A percentile compares a stretch with the other conserved stretches of the same genome.
phyloP scores from a whole-genome alignment of 2,888 invertebrate genomes.

The Ectemnius cavifrons region DNA sequence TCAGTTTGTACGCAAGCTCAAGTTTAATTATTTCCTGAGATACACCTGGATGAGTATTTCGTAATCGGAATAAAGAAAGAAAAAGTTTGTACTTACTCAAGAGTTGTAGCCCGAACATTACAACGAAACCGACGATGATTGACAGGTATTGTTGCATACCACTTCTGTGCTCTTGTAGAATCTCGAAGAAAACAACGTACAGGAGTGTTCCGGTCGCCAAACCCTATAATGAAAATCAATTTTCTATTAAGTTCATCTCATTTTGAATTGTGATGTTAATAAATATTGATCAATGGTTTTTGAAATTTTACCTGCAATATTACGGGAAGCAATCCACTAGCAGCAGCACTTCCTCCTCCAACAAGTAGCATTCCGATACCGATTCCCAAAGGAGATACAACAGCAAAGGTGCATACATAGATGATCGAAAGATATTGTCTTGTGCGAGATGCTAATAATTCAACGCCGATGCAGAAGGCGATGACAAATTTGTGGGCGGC shows the following conservation, averaged over 20 bases:
- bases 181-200: conserved; percentile 98
- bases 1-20: not conserved
- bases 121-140: conserved; percentile 83
- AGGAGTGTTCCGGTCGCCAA: conserved; percentile 94
- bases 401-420: conserved; percentile 87
- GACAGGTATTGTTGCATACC: conserved; percentile 85
- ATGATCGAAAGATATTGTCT: conserved; percentile 82
- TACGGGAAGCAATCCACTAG: conserved; percentile 80
- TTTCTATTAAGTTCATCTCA: not conserved
- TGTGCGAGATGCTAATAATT: conserved; percentile 86
- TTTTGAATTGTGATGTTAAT: too few species aligned
- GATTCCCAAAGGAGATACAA: conserved; percentile 90
- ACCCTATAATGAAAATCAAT: conserved; percentile 81
- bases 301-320: conserved; percentile 67
- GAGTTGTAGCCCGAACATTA: conserved; percentile 86
- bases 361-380: conserved; percentile 86
- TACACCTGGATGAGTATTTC: not conserved
- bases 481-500: conserved; percentile 92
- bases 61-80: not conserved
- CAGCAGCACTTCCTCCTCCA: conserved; percentile 81
- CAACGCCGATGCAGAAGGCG: conserved; percentile 92
- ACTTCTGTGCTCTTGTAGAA: conserved; percentile 82
- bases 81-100: conserved; percentile 79
- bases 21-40: not conserved
- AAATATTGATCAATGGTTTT: too few species aligned